Base-by-base conservation (phyloP, 2,888 invertebrate species). In the Latheticus oryzae region DNA sequence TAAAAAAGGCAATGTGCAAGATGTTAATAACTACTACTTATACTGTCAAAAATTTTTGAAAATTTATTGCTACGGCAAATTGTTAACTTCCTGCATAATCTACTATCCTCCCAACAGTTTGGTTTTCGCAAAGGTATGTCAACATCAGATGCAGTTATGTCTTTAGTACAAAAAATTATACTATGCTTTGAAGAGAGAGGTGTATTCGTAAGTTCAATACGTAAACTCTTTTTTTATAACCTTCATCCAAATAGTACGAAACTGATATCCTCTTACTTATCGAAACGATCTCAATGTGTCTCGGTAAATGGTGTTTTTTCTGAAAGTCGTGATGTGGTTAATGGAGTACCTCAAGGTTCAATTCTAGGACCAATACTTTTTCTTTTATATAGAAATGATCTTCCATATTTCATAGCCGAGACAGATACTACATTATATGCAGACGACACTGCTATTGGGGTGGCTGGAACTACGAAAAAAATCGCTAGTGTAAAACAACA, bases 61-160 rank as follows among this genome's bases (percentile, higher is more conserved):
- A 28, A 28, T 5, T 28, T 28, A 28, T 28, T 28, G 28, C 9
- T 11, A 2, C 11, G 3, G 5, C 28, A 28, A 28, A 28, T 24
- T 24, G 24, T 24, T 2, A 24, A 24, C 2, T 24, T 24, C 8
- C 24, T 24, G 24, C 24, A 24, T 24, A 24, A 24, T 28, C 11
- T 28, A 28, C 8, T 28, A 11, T 11, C 11, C 2, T 9, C 28
- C 3, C 28, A 28, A 28, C 8, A 28, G 4, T 11, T 28, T 28
- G 28, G 28, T 9, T 28, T 28, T 28, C 11, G 28, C 28, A 28
- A 28, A 28, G 11, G 28, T 28, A 9, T 28, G 28, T 28, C 28
- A 28, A 28, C 28, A 1, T 28, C 28, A 28, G 28, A 28, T 28
- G 11, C 11, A 28, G 28, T 28, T 28, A 28, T 9, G 3, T n/a